phyloP scores from a whole-genome alignment of 2,797 vertebrate species.

The Propithecus perrieri region DNA sequence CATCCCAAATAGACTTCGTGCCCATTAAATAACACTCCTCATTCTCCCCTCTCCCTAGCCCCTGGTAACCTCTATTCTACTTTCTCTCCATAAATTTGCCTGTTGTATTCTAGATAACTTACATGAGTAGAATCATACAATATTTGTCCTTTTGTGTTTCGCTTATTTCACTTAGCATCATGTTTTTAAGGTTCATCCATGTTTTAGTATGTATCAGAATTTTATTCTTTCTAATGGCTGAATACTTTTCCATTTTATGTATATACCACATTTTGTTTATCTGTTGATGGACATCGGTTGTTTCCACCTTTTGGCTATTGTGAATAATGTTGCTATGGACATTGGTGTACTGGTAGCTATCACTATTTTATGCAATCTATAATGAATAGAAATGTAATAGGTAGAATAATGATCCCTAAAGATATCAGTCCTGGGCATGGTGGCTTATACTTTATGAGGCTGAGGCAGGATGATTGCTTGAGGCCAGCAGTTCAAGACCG shows the following conservation, averaged over 20 bases:
- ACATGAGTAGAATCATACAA: neutral
- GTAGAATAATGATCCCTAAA: neutral
- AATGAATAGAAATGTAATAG: neutral
- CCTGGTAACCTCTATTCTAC: neutral
- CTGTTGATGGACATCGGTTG: neutral
- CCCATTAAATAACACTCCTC: neutral
- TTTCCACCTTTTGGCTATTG: neutral
- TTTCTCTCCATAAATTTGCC: constrained; percentile 1
- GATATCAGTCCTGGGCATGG: neutral
- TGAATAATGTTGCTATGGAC: neutral
- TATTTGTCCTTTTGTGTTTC: neutral
- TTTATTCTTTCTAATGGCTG: no score
- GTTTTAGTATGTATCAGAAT: no score
- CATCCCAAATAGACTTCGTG: neutral
- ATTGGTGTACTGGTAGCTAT: neutral
- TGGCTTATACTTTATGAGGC: neutral
- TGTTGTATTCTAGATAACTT: neutral
- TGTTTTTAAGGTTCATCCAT: no score
- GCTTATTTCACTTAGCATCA: no score
- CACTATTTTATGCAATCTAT: neutral
- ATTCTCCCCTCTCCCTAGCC: neutral
- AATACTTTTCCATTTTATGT: no score
- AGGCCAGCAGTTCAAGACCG: neutral
- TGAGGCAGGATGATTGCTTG: neutral
- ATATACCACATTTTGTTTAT: neutral